phyloP scores from a whole-genome alignment of 2,888 invertebrate genomes.

The Tineola bisselliella region DNA sequence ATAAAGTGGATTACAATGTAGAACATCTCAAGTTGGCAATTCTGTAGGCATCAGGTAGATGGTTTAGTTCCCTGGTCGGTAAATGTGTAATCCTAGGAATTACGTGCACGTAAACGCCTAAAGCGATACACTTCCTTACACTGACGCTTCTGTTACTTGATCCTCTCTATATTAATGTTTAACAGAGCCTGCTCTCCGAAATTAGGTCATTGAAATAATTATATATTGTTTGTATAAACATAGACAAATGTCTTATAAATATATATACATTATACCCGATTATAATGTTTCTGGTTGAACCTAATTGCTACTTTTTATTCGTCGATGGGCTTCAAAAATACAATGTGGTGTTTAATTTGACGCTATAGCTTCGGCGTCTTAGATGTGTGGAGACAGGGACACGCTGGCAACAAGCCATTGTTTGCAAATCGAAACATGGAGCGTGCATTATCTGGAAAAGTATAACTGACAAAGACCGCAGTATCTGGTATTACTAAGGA shows the following conservation, averaged over 20 bases:
- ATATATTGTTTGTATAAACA: background rate
- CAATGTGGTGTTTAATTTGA: conserved; percentile 41
- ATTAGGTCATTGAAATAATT: background rate
- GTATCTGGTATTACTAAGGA: conserved; percentile 1
- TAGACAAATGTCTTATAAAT: too few relatives aligned
- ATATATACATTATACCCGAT: too few relatives aligned
- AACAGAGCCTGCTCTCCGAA: background rate
- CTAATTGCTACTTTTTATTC: background rate
- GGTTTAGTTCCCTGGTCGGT: background rate
- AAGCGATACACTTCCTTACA: background rate
- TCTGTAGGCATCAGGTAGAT: background rate
- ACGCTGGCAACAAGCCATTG: conserved; percentile 60
- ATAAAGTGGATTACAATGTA: background rate
- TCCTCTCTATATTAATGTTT: background rate
- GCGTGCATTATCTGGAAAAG: conserved; percentile 34
- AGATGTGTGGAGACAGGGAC: conserved; percentile 45
- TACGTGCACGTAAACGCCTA: background rate
- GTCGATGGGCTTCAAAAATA: conserved; percentile 2
- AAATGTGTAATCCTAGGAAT: background rate
- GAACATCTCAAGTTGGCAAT: background rate
- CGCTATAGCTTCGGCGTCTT: conserved; percentile 43
- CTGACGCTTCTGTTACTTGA: conserved; percentile 3
- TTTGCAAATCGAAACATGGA: conserved; percentile 59
- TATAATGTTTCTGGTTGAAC: background rate
- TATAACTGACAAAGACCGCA: conserved; percentile 18